A percentile compares a stretch with the other conserved stretches of the same genome.
These are phyloP conservation scores for Holotrichia oblita DNA, from an alignment of 1,140 invertebrate species.

Conservation along the genomic window DNA sequence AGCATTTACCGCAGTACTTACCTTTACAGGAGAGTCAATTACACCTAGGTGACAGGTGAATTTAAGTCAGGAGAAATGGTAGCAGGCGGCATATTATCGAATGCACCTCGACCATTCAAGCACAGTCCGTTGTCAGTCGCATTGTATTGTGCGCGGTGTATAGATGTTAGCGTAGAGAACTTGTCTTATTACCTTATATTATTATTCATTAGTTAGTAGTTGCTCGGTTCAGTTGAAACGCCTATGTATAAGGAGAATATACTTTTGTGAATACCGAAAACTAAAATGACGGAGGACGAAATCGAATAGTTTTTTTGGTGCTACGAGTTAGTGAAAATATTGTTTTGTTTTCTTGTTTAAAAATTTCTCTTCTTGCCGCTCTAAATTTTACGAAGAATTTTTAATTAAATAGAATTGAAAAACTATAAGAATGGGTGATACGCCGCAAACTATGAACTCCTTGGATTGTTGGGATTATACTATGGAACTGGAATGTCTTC, in stretches of 20 bases:
- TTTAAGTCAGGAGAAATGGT: slow-evolving; percentile 24
- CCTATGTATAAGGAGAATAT: background rate
- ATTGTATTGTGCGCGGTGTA: background rate
- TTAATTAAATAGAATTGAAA: background rate
- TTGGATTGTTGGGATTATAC: slow-evolving; percentile 85
- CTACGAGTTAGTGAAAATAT: background rate
- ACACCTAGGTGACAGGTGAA: slow-evolving; percentile 26
- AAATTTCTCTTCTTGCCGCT: background rate
- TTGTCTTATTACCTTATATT: background rate
- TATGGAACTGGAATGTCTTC: slow-evolving; percentile 79
- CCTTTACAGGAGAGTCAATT: background rate
- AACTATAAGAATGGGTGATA: slow-evolving; percentile 48
- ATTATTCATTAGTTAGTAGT: background rate
- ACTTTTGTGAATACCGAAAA: background rate
- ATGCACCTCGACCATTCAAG: slow-evolving; percentile 25
- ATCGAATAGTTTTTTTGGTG: background rate
- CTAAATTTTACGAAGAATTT: background rate
- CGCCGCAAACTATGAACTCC: slow-evolving; percentile 65
- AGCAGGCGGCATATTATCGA: slow-evolving; percentile 32
- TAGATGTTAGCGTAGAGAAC: background rate
- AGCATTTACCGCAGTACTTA: background rate
- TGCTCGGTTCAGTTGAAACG: background rate
- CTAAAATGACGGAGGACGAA: slow-evolving; percentile 4
- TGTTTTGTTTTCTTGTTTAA: background rate
- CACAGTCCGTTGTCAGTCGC: slow-evolving; percentile 32